These are phyloP conservation scores for Cheilosia grossa DNA, from an alignment of 2,888 invertebrate genomes.

Conservation along the genomic window DNA sequence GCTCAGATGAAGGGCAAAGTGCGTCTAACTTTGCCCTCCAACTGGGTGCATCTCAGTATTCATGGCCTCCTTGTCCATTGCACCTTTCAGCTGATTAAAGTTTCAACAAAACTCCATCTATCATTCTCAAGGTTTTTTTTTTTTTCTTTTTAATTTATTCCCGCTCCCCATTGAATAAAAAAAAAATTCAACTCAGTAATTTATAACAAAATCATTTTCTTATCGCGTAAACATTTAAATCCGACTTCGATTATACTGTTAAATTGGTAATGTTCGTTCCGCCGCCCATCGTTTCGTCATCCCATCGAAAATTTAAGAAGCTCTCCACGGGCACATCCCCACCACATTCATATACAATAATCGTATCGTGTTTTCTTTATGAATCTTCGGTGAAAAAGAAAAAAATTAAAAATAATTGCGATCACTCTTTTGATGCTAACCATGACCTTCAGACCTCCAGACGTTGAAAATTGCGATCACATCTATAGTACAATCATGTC, in stretches of 20 bases:
- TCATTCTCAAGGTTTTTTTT: slow-evolving; percentile 39
- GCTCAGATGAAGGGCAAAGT: too few relatives aligned
- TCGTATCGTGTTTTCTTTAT: too few relatives aligned
- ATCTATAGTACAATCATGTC: slow-evolving; percentile 20
- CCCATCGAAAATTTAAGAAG: slow-evolving; percentile 15
- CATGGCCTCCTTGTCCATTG: slow-evolving; percentile 10
- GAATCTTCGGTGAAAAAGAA: background rate
- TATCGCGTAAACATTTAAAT: slow-evolving; percentile 43
- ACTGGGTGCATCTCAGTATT: background rate
- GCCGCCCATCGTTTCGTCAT: background rate
- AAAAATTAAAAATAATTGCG: slow-evolving; percentile 2
- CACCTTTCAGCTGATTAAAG: slow-evolving; percentile 44
- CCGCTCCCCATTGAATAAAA: slow-evolving; percentile 2
- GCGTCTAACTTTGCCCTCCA: background rate
- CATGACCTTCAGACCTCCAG: slow-evolving; percentile 42
- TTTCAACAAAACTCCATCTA: slow-evolving; percentile 31
- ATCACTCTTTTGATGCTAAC: background rate
- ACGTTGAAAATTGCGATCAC: slow-evolving; percentile 28
- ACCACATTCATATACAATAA: too few relatives aligned
- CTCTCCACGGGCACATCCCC: background rate
- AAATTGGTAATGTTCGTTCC: background rate
- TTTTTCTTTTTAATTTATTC: too few relatives aligned
- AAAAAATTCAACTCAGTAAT: slow-evolving; percentile 17
- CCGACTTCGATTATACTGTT: slow-evolving; percentile 45
- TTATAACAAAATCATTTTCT: slow-evolving; percentile 35